Evolutionary conservation across 2,113 vertebrate genomes (phyloP).

Genomic region (Plestiodon gilberti): DNA sequence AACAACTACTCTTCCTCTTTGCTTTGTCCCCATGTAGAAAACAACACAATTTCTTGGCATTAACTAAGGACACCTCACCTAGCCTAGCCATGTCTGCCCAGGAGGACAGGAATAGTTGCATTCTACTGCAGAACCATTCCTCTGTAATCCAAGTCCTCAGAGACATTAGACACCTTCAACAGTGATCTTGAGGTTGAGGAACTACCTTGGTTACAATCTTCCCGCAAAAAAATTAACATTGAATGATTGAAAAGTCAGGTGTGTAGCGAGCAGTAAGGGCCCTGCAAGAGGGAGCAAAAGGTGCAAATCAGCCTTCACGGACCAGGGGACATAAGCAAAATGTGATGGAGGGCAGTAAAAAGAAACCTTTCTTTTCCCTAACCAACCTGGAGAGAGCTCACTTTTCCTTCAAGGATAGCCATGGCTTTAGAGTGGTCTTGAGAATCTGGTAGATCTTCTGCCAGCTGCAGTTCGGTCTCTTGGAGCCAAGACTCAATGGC

Average conservation of each 20-base stretch:
- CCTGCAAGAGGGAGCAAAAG: neutral
- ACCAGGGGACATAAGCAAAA: neutral
- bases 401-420: constrained; percentile 77
- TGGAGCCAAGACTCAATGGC: constrained; percentile 84
- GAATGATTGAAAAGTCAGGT: neutral
- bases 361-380: constrained; percentile 6
- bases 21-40: too few species aligned
- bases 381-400: constrained; percentile 84
- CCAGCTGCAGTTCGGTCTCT: constrained; percentile 78
- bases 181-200: too few species aligned
- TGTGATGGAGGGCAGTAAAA: neutral
- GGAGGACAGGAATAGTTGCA: too few species aligned
- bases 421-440: constrained; percentile 77
- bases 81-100: too few species aligned
- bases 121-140: too few species aligned
- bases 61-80: too few species aligned
- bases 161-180: too few species aligned
- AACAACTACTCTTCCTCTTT: too few species aligned
- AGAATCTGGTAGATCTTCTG: constrained; percentile 75
- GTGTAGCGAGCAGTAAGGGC: neutral
- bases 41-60: too few species aligned
- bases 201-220: too few species aligned
- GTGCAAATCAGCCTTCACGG: neutral
- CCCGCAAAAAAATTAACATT: neutral
- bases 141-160: too few species aligned